Conservation (phyloP, 64 coral and sea anemone species). For the Actinia equina region DNA sequence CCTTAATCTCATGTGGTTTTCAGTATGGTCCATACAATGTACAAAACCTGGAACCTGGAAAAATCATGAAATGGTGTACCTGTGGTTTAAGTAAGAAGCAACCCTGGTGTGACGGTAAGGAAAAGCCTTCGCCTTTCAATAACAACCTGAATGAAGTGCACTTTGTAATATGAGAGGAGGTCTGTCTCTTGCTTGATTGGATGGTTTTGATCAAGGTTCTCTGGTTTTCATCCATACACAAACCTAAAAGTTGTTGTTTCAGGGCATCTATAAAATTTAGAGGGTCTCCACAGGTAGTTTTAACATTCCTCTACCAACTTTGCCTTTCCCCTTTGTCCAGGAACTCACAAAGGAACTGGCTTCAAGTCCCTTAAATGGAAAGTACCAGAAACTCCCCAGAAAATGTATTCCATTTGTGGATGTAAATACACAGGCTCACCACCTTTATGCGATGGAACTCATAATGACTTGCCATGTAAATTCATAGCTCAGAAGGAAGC, state of each 20-base stretch:
- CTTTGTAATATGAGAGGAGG: background rate
- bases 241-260: too few relatives aligned
- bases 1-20: background rate
- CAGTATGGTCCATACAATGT: slow-evolving; percentile 53
- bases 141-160: too few relatives aligned
- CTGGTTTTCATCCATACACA: too few relatives aligned
- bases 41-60: slow-evolving; percentile 48
- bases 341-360: slow-evolving; percentile 46
- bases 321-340: slow-evolving; percentile 2
- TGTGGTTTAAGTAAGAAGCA: slow-evolving; percentile 58
- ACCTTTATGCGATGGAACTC: slow-evolving; percentile 47
- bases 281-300: too few relatives aligned
- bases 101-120: slow-evolving; percentile 57
- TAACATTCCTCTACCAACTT: too few relatives aligned
- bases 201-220: too few relatives aligned
- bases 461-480: slow-evolving; percentile 21
- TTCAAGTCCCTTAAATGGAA: slow-evolving; percentile 65
- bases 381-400: slow-evolving; percentile 50
- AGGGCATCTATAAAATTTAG: too few relatives aligned
- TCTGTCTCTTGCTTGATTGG: too few relatives aligned
- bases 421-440: slow-evolving; percentile 49
- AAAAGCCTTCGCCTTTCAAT: background rate
- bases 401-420: slow-evolving; percentile 42
- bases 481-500: slow-evolving; percentile 15
- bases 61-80: slow-evolving; percentile 61